Base-by-base conservation (phyloP, 2,113 vertebrate species). In the Phrynosoma platyrhinos region DNA sequence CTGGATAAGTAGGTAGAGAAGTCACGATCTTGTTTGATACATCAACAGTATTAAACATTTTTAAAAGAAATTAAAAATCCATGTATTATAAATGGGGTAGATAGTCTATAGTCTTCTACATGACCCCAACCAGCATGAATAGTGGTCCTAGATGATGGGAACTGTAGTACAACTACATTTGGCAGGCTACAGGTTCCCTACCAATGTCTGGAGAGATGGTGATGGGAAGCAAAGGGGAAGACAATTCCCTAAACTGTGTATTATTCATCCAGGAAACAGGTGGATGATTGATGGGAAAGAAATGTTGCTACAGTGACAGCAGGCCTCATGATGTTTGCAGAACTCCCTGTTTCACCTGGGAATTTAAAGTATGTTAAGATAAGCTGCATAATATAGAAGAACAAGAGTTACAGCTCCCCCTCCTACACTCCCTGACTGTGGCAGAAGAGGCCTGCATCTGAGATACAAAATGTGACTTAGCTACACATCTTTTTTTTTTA, bases 281-380 rank as follows among this genome's bases (percentile, higher is more conserved):
- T 66, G 40, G 7, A 13, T 58, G 72, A 64, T 40, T 89, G 89
- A 89, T 0, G 0, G 47, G 1, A 87, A 79, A 10, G 23, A 32
- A 82, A 52, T 72, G 83, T 79, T 69, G 5, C 53, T 2, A 1
- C 53, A 27, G 13, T 23, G 82, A 52, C 77, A 30, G 74, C 85
- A 87, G 85, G 47, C 23, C 78, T 71, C 55, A 85, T 84, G 80
- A 90, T 86, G 91, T 91, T 90, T 92, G 72, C 21, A 91, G 93
- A 92, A 64, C 68, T 27, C 86, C 88, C 71, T 2, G 30, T 40
- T 27, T 91, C 80, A 80, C 9, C 74, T 86, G 79, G 85, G 90
- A 66, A 27, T 88, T 92, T 82, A 85, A 89, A 90, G 78, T 58
- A 66, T 53, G 72, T 75, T 84, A 81, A 91, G 87, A 86, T 64